Conservation (phyloP, 2,888 invertebrate species). For the Smittia sp. region DNA sequence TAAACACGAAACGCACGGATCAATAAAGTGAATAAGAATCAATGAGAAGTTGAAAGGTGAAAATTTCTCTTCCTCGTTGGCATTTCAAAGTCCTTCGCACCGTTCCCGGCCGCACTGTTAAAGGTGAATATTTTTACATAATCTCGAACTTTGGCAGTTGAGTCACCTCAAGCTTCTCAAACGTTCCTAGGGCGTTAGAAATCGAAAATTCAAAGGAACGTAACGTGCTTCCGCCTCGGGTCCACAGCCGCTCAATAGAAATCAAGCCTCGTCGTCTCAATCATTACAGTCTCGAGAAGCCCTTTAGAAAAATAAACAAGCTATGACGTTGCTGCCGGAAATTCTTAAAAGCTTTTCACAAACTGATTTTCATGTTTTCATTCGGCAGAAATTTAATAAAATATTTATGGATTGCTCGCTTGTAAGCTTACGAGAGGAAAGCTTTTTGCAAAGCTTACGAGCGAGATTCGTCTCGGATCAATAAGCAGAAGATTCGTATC, state of each 20-base stretch:
- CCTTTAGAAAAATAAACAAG: slow-evolving; percentile 13
- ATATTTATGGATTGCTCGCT: slow-evolving; percentile 5
- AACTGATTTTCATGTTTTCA: background rate
- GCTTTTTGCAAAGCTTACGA: background rate
- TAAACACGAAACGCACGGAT: background rate
- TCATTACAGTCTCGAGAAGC: background rate
- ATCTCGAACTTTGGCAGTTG: slow-evolving; percentile 1
- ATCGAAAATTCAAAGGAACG: no score
- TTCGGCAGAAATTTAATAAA: background rate
- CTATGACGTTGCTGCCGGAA: background rate
- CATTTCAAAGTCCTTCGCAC: background rate
- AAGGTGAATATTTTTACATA: slow-evolving; percentile 38
- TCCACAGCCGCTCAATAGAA: no score
- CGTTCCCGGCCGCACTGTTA: background rate
- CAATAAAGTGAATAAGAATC: slow-evolving; percentile 26
- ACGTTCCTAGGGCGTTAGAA: background rate
- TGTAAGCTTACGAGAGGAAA: background rate
- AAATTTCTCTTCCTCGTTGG: slow-evolving; percentile 9
- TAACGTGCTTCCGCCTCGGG: no score
- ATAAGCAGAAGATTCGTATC: slow-evolving; percentile 23
- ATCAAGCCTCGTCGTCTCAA: background rate
- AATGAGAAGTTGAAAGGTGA: slow-evolving; percentile 36
- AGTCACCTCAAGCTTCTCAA: background rate
- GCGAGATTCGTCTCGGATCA: slow-evolving; percentile 7
- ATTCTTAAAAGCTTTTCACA: slow-evolving; percentile 1